phyloP scores from a whole-genome alignment of 1,140 invertebrate genomes.

The Pectinophora gossypiella region DNA sequence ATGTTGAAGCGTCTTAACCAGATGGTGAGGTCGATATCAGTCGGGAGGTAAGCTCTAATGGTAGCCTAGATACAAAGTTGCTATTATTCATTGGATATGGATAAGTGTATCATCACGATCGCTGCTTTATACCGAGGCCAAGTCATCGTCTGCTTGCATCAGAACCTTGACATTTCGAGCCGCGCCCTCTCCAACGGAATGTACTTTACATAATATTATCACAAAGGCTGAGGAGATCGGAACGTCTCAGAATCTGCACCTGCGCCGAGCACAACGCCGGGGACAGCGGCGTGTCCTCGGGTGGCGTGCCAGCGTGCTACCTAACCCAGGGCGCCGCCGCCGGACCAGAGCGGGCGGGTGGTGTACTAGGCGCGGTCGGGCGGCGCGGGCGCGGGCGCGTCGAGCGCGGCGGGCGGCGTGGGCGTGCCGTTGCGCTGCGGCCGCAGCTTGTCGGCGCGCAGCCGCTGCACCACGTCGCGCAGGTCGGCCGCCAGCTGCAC shows the following conservation, averaged over 20 bases:
- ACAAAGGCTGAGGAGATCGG: constrained; percentile 50
- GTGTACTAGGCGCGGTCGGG: constrained; percentile 40
- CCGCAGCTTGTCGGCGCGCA: constrained; percentile 57
- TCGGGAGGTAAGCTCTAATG: constrained; percentile 5
- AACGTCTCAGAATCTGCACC: constrained; percentile 13
- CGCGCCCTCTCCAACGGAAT: constrained; percentile 36
- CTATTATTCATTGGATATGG: constrained; percentile 6
- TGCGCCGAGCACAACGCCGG: not conserved
- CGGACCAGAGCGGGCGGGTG: constrained; percentile 9
- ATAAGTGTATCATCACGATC: constrained; percentile 2
- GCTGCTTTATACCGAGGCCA: not conserved
- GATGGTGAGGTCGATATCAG: too few relatives aligned
- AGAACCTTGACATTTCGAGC: constrained; percentile 11
- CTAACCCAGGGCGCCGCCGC: constrained; percentile 1
- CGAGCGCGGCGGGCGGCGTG: constrained; percentile 39
- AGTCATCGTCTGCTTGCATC: not conserved
- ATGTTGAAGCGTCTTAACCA: too few relatives aligned
- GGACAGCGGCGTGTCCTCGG: not conserved
- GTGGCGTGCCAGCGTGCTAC: not conserved
- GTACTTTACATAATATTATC: constrained; percentile 57
- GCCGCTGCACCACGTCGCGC: constrained; percentile 75
- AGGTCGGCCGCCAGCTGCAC: constrained; percentile 73
- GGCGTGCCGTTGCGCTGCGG: constrained; percentile 55
- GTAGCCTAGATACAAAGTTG: constrained; percentile 11
- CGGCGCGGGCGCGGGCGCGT: constrained; percentile 21